Evolutionary conservation across 2,888 invertebrate genomes (phyloP).

Genomic region (Globia sparganii): DNA sequence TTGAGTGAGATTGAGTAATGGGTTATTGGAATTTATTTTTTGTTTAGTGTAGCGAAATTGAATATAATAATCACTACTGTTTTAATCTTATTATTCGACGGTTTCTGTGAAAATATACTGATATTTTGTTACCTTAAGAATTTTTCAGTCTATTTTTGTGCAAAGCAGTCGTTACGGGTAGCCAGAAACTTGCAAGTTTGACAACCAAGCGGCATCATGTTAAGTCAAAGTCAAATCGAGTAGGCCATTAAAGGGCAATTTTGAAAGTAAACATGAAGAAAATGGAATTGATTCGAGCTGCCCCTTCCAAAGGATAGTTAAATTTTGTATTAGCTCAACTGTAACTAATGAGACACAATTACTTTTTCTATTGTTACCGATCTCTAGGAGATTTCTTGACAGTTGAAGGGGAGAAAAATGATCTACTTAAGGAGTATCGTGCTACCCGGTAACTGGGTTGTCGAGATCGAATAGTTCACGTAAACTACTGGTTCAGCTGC

Average conservation of each 20-base stretch:
- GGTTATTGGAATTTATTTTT: neutral
- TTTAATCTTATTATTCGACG: no score
- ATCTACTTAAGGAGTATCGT: no score
- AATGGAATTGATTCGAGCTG: neutral
- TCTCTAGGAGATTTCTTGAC: no score
- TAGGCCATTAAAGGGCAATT: no score
- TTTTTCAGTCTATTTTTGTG: neutral
- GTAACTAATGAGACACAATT: no score
- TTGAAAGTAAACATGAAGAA: neutral
- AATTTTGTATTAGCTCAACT: no score
- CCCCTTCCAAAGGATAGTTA: neutral
- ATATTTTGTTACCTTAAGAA: no score
- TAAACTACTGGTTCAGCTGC: neutral
- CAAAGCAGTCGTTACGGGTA: neutral
- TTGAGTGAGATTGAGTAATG: constrained; percentile 5
- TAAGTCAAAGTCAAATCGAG: no score
- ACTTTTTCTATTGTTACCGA: no score
- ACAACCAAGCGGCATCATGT: no score
- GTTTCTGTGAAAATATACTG: neutral
- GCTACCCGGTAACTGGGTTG: neutral
- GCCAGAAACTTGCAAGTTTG: no score
- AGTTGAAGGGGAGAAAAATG: neutral
- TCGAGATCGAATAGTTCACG: no score
- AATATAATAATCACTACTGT: neutral
- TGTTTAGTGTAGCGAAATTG: neutral